These are phyloP conservation scores for Hirtodrosophila trivittata DNA, from an alignment of 2,888 invertebrate species.

Conservation along the genomic window DNA sequence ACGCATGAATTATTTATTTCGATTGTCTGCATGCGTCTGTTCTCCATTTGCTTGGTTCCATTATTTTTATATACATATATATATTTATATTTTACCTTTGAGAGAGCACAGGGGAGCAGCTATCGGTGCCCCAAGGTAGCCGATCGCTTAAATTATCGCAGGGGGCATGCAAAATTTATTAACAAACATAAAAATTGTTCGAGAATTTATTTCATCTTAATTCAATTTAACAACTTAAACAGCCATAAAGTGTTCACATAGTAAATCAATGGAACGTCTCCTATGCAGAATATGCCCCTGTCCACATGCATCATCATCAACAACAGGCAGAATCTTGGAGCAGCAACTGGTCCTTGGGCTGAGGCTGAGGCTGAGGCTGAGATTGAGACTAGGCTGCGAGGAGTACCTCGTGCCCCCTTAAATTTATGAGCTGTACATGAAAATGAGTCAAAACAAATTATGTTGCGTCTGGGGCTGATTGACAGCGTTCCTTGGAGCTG, in stretches of 20 bases:
- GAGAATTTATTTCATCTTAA: conserved; percentile 81
- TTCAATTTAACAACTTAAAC: conserved; percentile 82
- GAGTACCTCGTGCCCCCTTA: conserved; percentile 25
- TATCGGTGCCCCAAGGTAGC: conserved; percentile 7
- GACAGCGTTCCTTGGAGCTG: conserved; percentile 51
- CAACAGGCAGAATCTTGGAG: conserved; percentile 1
- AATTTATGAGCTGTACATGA: conserved; percentile 78
- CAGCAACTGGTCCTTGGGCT: conserved; percentile 4
- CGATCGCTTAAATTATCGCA: conserved; percentile 71
- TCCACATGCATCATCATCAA: conserved; percentile 43
- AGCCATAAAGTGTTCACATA: conserved; percentile 82
- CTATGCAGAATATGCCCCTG: conserved; percentile 50
- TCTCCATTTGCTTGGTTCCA: no score
- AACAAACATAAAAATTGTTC: conserved; percentile 75
- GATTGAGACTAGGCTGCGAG: neutral
- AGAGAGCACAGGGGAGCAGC: no score
- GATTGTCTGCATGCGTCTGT: conserved; percentile 61
- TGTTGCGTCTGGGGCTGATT: conserved; percentile 60
- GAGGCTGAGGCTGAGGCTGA: conserved; percentile 8
- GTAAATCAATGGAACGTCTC: conserved; percentile 73
- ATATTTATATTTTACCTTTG: neutral
- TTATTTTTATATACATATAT: no score
- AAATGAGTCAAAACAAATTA: conserved; percentile 81
- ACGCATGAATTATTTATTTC: conserved; percentile 77
- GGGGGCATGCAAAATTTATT: conserved; percentile 78